A percentile compares a stretch with the other conserved stretches of the same genome.
phyloP scores from a whole-genome alignment of 2,888 invertebrate species.

The Lapara coniferarum region DNA sequence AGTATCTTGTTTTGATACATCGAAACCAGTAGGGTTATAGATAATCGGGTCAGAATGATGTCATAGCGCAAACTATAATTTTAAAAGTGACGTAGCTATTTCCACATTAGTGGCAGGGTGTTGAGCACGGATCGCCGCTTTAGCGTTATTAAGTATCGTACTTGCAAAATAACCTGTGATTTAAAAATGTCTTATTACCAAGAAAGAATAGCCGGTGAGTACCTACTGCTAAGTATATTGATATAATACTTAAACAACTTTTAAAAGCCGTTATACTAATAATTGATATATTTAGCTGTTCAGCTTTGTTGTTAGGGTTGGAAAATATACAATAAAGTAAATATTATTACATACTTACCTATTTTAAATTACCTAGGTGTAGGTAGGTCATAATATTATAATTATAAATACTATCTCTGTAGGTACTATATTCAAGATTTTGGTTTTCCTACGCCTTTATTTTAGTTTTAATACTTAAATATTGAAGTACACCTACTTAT shows the following conservation, averaged over 20 bases:
- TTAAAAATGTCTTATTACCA: slow-evolving; percentile 64
- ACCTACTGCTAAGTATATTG: neutral
- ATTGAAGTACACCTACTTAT: too few species aligned
- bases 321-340: too few species aligned
- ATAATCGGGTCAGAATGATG: slow-evolving; percentile 76
- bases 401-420: too few species aligned
- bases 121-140: slow-evolving; percentile 31
- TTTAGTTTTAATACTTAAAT: too few species aligned
- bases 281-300: too few species aligned
- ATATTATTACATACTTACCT: too few species aligned
- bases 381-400: too few species aligned
- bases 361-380: too few species aligned
- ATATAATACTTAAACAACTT: neutral
- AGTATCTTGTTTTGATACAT: slow-evolving; percentile 48
- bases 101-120: slow-evolving; percentile 59
- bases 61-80: slow-evolving; percentile 72
- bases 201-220: slow-evolving; percentile 65
- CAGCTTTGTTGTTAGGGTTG: too few species aligned
- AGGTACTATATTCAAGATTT: too few species aligned
- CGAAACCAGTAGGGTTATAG: slow-evolving; percentile 48
- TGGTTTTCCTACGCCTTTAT: too few species aligned
- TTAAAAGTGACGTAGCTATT: slow-evolving; percentile 76
- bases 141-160: slow-evolving; percentile 31
- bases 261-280: too few species aligned
- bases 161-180: slow-evolving; percentile 30